A percentile compares a stretch with the other conserved stretches of the same genome.
These are phyloP conservation scores for Eurytemora carolleeae DNA, from an alignment of 1,140 invertebrate species.

Conservation along the genomic window DNA sequence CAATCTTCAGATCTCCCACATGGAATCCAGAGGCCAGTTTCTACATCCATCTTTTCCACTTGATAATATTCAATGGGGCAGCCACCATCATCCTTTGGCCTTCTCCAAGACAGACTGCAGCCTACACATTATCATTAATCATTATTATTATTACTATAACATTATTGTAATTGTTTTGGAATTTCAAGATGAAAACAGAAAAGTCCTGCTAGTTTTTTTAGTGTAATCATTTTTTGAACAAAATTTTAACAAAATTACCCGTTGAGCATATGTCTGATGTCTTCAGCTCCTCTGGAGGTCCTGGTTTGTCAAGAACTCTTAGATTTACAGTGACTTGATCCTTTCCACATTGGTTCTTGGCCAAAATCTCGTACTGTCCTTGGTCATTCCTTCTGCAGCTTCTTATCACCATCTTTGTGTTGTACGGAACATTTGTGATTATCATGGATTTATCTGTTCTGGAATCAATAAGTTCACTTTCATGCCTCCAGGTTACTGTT, in stretches of 20 bases:
- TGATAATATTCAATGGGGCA: conserved; percentile 30
- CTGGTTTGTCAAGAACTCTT: conserved; percentile 72
- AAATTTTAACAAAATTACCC: no score
- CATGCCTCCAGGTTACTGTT: conserved; percentile 64
- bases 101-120: conserved; percentile 81
- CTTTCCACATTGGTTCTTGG: conserved; percentile 60
- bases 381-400: conserved; percentile 56
- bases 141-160: no score
- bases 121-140: no score
- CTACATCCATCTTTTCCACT: conserved; percentile 68
- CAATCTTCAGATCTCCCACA: conserved; percentile 61
- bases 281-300: conserved; percentile 58
- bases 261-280: conserved; percentile 14
- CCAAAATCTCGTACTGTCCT: conserved; percentile 68
- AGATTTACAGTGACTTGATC: conserved; percentile 75
- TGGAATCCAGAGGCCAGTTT: conserved; percentile 83
- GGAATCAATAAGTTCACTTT: conserved; percentile 23
- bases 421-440: conserved; percentile 66
- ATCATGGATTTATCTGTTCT: conserved; percentile 39
- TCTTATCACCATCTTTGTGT: conserved; percentile 61
- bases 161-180: no score
- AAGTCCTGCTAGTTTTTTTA: no score
- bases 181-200: no score
- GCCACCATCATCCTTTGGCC: conserved; percentile 64
- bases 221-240: no score